phyloP scores from a whole-genome alignment of 2,113 vertebrate genomes.

The Bungarus multicinctus region DNA sequence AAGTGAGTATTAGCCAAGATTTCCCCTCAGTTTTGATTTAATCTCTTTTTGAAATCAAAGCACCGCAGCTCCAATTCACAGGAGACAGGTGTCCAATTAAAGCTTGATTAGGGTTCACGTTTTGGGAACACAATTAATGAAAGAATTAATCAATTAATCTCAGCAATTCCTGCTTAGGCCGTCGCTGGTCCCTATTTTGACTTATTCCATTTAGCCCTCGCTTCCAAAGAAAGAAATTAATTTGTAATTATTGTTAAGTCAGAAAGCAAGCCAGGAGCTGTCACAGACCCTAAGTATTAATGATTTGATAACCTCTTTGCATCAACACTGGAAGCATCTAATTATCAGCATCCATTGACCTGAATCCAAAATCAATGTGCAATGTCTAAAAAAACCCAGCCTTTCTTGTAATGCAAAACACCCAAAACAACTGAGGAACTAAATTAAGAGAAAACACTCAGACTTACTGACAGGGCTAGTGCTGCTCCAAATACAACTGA shows the following conservation, averaged over 20 bases:
- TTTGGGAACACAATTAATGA: slow-evolving; percentile 3
- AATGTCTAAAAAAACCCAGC: slow-evolving; percentile 7
- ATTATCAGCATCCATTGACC: slow-evolving; percentile 45
- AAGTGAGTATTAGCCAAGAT: neutral
- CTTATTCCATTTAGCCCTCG: slow-evolving; percentile 47
- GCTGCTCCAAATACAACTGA: neutral
- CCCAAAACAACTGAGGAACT: slow-evolving; percentile 18
- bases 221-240: slow-evolving; percentile 58
- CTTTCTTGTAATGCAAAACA: slow-evolving; percentile 28
- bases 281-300: slow-evolving; percentile 57
- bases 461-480: neutral
- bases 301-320: slow-evolving; percentile 60
- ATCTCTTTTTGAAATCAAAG: neutral
- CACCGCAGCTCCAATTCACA: neutral
- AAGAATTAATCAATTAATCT: slow-evolving; percentile 16
- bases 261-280: slow-evolving; percentile 63
- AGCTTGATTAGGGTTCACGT: neutral
- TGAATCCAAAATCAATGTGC: slow-evolving; percentile 56
- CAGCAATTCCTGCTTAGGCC: slow-evolving; percentile 6
- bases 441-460: neutral
- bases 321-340: slow-evolving; percentile 60
- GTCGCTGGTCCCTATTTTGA: slow-evolving; percentile 50
- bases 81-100: slow-evolving; percentile 21
- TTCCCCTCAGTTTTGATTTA: neutral
- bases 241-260: slow-evolving; percentile 57